A percentile compares a stretch with the other conserved stretches of the same genome.
Conservation (phyloP, 2,888 invertebrate species). For the Bursaphelenchus okinawaensis region DNA sequence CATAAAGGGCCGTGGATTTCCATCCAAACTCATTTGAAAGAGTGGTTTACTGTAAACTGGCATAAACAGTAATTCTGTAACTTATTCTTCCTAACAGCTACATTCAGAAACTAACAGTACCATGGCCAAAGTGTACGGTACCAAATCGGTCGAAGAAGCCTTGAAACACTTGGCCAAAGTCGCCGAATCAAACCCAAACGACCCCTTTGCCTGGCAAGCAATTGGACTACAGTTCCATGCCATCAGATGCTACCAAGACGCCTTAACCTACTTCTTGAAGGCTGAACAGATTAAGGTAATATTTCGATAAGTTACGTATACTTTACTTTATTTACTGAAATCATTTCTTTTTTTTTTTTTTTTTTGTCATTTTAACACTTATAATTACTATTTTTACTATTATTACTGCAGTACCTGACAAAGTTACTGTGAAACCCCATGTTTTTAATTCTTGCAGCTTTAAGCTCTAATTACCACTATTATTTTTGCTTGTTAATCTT, state of each 20-base stretch:
- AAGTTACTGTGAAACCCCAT: too few species aligned
- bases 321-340: too few species aligned
- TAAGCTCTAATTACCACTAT: too few species aligned
- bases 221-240: conserved; percentile 30
- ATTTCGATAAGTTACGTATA: background rate
- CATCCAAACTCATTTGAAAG: too few species aligned
- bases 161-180: conserved; percentile 27
- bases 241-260: conserved; percentile 20
- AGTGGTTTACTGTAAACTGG: too few species aligned
- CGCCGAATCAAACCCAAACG: conserved; percentile 26
- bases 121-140: conserved; percentile 30
- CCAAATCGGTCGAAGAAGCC: conserved; percentile 30
- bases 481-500: too few species aligned
- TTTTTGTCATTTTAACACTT: background rate
- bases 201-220: conserved; percentile 24
- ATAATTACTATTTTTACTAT: background rate
- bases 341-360: background rate
- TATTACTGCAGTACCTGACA: background rate
- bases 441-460: too few species aligned
- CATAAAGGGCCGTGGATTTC: background rate
- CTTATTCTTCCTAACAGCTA: too few species aligned
- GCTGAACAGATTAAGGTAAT: conserved; percentile 27
- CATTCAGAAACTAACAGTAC: too few species aligned
- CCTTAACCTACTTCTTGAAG: conserved; percentile 23
- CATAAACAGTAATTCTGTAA: too few species aligned